These are phyloP conservation scores for Hemiprocne comata DNA, from an alignment of 2,113 vertebrate species.

Conservation along the genomic window DNA sequence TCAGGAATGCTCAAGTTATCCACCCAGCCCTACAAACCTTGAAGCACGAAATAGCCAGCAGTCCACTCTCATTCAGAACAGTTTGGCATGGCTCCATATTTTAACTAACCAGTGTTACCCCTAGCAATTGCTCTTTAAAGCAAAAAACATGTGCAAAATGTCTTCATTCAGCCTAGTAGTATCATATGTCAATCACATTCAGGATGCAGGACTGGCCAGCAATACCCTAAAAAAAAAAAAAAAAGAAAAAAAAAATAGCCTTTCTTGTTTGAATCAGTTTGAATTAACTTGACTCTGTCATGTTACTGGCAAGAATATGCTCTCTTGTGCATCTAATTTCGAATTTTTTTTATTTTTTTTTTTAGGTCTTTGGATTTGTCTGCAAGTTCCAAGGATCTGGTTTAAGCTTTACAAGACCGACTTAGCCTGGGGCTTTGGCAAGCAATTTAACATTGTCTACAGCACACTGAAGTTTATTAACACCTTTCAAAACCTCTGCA, in stretches of 20 bases:
- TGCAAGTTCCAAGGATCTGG: slow-evolving; percentile 8
- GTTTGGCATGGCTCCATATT: neutral
- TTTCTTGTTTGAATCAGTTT: slow-evolving; percentile 58
- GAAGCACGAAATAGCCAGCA: slow-evolving; percentile 25
- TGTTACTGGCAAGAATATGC: slow-evolving; percentile 50
- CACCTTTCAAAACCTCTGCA: slow-evolving; percentile 60
- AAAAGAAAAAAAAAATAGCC: neutral
- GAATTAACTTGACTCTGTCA: slow-evolving; percentile 62
- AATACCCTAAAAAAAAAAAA: neutral
- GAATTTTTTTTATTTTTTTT: neutral
- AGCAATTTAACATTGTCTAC: slow-evolving; percentile 37
- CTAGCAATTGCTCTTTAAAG: slow-evolving; percentile 67
- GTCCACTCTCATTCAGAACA: slow-evolving; percentile 1
- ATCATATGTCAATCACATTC: slow-evolving; percentile 62
- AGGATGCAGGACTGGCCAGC: slow-evolving; percentile 44
- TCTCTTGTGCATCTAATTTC: slow-evolving; percentile 60
- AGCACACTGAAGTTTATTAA: slow-evolving; percentile 54
- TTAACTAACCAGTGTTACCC: slow-evolving; percentile 45
- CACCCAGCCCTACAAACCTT: slow-evolving; percentile 9
- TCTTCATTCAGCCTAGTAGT: slow-evolving; percentile 56
- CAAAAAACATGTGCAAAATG: slow-evolving; percentile 58
- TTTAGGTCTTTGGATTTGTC: neutral
- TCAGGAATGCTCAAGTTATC: slow-evolving; percentile 33
- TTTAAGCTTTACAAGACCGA: slow-evolving; percentile 48
- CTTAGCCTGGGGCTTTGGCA: slow-evolving; percentile 62